Evolutionary conservation across 1,140 invertebrate genomes (phyloP), one percentile per base, ranked within the genome.

Genomic region (Homarus americanus): DNA sequence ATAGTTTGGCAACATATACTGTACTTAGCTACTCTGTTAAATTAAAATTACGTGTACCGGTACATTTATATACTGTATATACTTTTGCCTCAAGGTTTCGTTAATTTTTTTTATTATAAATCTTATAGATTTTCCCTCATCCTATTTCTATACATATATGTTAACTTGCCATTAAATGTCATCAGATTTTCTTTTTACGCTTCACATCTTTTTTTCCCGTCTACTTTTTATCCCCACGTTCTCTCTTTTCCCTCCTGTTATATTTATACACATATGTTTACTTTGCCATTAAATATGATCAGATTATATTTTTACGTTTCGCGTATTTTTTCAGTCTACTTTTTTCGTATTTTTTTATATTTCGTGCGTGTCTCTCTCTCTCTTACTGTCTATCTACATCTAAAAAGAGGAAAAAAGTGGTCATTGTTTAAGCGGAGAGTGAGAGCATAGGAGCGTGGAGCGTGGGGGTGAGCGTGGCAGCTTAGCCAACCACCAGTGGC

Each of bases 401-500:
- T 69, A 28, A 32, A 28, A 69, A 58, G 24, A 58, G 1, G 9
- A 69, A 32, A 69, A 69, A 69, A 69, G n/a, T 28, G 63, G 63
- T 69, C 63, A 69, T 69, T 69, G 63, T 69, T 69, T 28, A 28
- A 28, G 63, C 24, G n/a, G 12, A 24, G 53, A 69, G 63, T 7
- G 63, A 69, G 63, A 69, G 63, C 2, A 5, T 28, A n/a, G 28
- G 24, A 69, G 63, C 24, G 28, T 28, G 63, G 63, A 5, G 63
- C 63, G 5, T 5, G 15, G 12, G 12, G 4, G 63, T 28, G 24
- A 12, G n/a, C 5, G 2, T 28, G 63, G 63, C n/a, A 28, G 63
- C 63, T 69, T 69, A 69, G 12, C 63, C 63, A 69, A 69, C 63
- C 63, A 69, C 63, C 32, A 20, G 24, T n/a, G 63, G n/a, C 63